Base-by-base conservation (phyloP, 2,797 vertebrate genomes). In the Siniperca scherzeri region DNA sequence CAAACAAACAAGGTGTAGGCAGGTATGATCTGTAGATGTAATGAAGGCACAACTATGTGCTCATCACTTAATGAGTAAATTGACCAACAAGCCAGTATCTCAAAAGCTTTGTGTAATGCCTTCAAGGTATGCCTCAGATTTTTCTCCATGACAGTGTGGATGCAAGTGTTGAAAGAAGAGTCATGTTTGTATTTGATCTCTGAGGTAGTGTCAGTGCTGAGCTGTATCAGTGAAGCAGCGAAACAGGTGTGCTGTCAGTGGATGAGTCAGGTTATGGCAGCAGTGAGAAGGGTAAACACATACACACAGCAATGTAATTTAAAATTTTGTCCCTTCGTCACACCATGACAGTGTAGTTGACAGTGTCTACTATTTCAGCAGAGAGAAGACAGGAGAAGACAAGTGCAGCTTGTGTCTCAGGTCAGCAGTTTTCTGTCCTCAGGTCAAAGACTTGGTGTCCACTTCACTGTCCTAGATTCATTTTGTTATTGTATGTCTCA, bases 321-420 rank as follows among this genome's bases (percentile, higher is more conserved):
- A 48, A 30, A 60, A 69, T 76, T 81, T 73, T 93, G 79, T 91
- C 86, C 83, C 80, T 85, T 87, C 79, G 78, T 88, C 78, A 84
- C 88, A 91, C 79, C 74, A 85, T 91, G 89, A 85, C 93, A 95
- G 94, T 88, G 89, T 96, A 96, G 95, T 95, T 95, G 95, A 96
- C 95, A 96, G 95, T 96, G 87, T 97, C 91, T 96, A 94, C 95
- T 96, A 95, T 97, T 94, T 96, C 96, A 96, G 95, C 96, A 97
- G 96, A 97, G 94, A 97, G 96, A 97, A 96, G 96, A 96, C 95
- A 97, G 96, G 96, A 96, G 95, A 96, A 95, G 94, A 95, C 96
- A 95, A 96, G 93, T 96, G 94, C 96, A 96, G 95, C 96, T 96
- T 96, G 95, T 96, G 94, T 96, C 92, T 97, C 96, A 97, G 96